Base-by-base conservation (phyloP, 2,113 vertebrate species). In the Etia nguti region DNA sequence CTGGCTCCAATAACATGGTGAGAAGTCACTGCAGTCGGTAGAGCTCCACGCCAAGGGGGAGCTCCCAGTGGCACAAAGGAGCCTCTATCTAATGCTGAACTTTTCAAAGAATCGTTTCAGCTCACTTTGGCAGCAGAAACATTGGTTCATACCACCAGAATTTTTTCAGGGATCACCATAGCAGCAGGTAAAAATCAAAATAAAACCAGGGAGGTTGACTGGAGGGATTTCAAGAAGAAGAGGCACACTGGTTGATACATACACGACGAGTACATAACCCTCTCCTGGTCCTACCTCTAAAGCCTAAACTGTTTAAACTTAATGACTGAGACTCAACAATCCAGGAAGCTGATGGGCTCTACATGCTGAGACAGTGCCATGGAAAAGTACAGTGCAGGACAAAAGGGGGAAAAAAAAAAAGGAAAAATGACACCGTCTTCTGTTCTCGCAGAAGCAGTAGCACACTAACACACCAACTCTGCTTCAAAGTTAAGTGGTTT, bases 1-100 rank as follows among this genome's bases (percentile, higher is more conserved):
- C 68, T 38, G 90, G 89, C 89, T 94, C 94, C 92, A 94, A 92
- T 89, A 94, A 95, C 92, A 92, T 31, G 48, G 89, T 84, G 54
- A 86, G 86, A 87, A 91, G 91, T 89, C 89, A 43, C 24, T 65
- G 90, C 90, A 81, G 79, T 80, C 82, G 60, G 88, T 22, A 79
- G 80, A 89, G 89, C 55, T 54, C 57, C 12, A 62, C 46, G 92
- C 92, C 89, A 92, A 79, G 90, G 82, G 86, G 90, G 90, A 89
- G 91, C 92, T 92, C 91, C 83, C 75, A 10, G 1, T 41, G 16
- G 92, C 92, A 95, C 94, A 95, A 95, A 91, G 93, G 88, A 79
- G 86, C 86, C 92, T 95, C 93, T 94, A 92, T 95, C 92, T 62
- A 9, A 82, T 1, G 29, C 83, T 20, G 31, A 31, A 80, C 84